These are phyloP conservation scores for Cyanoderma ruficeps DNA, from an alignment of 2,113 vertebrate genomes.

Conservation along the genomic window DNA sequence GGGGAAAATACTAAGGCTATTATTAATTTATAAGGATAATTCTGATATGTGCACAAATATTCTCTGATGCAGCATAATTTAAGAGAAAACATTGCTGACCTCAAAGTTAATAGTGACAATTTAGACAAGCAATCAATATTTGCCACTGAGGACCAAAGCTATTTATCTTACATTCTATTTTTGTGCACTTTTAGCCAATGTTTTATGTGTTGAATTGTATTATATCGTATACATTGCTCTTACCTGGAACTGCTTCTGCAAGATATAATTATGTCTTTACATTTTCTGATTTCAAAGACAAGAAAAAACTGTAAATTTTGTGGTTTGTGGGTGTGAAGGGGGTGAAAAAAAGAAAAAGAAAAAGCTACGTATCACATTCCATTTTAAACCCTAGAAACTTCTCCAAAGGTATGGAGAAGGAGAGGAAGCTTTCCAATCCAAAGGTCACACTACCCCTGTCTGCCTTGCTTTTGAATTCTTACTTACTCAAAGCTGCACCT, in stretches of 20 bases:
- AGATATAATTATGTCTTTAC: not conserved
- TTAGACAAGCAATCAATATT: not conserved
- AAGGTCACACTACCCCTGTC: not conserved
- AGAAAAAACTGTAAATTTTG: not conserved
- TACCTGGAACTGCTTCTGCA: not conserved
- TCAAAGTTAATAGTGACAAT: not conserved
- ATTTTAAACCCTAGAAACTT: not conserved
- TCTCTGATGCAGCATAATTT: not conserved
- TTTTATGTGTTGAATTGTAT: not conserved
- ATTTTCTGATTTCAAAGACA: not conserved
- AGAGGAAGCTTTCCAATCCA: not conserved
- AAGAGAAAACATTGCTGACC: not conserved
- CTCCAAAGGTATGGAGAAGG: not conserved
- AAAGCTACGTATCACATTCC: not conserved
- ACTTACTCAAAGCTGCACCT: not conserved
- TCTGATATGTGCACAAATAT: not conserved
- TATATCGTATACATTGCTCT: rapidly evolving
- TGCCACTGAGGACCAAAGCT: not conserved
- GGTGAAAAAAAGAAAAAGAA: not conserved
- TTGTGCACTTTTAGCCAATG: not conserved
- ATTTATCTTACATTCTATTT: not conserved
- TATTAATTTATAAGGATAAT: not conserved
- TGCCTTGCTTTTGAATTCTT: not conserved
- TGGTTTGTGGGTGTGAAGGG: not conserved
- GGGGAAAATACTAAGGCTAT: not conserved